These are phyloP conservation scores for Brachystomella parvula DNA, from an alignment of 1,140 invertebrate species.

Conservation along the genomic window DNA sequence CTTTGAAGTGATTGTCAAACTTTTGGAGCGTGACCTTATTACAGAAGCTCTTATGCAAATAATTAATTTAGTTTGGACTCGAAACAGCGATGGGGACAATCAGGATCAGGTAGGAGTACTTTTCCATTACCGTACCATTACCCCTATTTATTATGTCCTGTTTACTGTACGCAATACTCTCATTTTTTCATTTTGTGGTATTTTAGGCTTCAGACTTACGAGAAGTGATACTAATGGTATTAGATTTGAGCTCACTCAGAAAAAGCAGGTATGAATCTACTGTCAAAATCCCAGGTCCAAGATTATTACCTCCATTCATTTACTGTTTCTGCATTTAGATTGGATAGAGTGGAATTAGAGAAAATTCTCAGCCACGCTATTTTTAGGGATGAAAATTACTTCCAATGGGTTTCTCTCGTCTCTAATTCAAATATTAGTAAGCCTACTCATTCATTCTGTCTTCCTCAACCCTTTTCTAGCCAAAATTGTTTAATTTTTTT, in stretches of 20 bases:
- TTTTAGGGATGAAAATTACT: constrained; percentile 1
- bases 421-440: neutral
- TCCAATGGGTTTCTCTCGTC: neutral
- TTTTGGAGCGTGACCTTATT: neutral
- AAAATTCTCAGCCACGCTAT: neutral
- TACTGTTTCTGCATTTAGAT: neutral
- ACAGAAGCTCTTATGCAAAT: constrained; percentile 2
- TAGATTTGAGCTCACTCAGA: neutral
- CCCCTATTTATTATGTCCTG: too few species aligned
- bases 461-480: neutral
- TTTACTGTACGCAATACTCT: too few species aligned
- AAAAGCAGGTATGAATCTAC: neutral
- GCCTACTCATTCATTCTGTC: neutral
- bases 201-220: neutral
- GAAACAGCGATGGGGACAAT: neutral
- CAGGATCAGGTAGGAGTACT: too few species aligned
- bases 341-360: neutral
- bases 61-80: neutral
- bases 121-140: too few species aligned
- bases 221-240: neutral
- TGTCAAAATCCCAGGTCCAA: too few species aligned
- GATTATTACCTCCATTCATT: too few species aligned
- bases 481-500: neutral
- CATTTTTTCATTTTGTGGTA: neutral
- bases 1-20: neutral